Conservation (phyloP, 2,113 vertebrate species). For the Nanorana parkeri region DNA sequence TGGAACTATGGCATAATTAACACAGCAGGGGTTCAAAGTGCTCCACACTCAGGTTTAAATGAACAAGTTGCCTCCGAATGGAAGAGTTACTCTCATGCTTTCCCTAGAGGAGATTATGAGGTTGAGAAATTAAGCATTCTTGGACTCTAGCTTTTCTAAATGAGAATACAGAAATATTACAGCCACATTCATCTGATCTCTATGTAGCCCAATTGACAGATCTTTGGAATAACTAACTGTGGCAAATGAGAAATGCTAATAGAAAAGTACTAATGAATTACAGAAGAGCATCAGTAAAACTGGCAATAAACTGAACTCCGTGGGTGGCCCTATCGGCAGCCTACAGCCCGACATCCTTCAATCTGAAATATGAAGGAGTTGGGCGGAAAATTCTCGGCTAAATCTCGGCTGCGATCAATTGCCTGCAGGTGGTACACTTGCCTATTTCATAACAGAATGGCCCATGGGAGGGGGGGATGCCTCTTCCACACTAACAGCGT, state of each 20-base stretch:
- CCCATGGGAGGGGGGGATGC: too few relatives aligned
- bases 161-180: constrained; percentile 24
- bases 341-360: too few relatives aligned
- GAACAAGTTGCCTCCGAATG: constrained; percentile 75
- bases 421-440: too few relatives aligned
- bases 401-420: too few relatives aligned
- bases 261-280: neutral
- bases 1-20: constrained; percentile 78
- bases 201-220: neutral
- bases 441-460: too few relatives aligned
- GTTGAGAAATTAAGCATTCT: constrained; percentile 45
- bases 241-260: neutral
- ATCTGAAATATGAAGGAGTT: too few relatives aligned
- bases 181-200: neutral
- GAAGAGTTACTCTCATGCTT: constrained; percentile 62
- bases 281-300: too few relatives aligned
- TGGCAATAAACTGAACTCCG: too few relatives aligned
- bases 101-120: constrained; percentile 61
- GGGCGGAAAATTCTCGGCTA: too few relatives aligned
- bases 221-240: neutral
- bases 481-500: too few relatives aligned
- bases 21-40: constrained; percentile 71
- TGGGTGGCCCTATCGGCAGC: too few relatives aligned
- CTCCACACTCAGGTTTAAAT: constrained; percentile 76
- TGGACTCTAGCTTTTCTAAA: constrained; percentile 10